Percentiles rank a stretch among this genome's conserved stretches.
Evolutionary conservation across 2,113 vertebrate genomes (phyloP).

Genomic region (Anseranas semipalmata): DNA sequence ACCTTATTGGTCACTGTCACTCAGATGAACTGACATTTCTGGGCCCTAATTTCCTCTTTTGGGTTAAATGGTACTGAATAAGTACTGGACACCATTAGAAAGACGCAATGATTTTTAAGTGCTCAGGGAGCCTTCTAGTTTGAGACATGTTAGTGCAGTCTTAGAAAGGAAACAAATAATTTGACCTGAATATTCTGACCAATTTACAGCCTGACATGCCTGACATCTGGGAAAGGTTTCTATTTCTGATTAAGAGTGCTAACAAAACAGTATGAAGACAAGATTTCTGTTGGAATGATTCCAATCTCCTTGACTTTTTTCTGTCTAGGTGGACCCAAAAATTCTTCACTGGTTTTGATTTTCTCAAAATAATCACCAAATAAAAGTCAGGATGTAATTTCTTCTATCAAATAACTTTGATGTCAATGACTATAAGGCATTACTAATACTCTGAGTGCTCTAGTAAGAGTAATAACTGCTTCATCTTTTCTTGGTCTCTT

Average conservation of each 20-base stretch:
- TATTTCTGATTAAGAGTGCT: background rate
- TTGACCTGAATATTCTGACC: background rate
- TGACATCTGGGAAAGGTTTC: background rate
- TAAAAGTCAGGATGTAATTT: background rate
- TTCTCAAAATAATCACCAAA: conserved; percentile 11
- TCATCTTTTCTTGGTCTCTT: background rate
- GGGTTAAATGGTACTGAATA: background rate
- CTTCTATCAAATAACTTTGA: background rate
- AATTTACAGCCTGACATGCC: background rate
- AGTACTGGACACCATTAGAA: background rate
- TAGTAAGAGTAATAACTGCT: background rate
- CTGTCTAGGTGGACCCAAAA: background rate
- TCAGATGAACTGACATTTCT: background rate
- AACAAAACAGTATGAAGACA: background rate
- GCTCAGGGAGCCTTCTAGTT: background rate
- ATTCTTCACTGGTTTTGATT: background rate
- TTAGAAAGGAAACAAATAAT: background rate
- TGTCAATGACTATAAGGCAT: background rate
- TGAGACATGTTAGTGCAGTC: background rate
- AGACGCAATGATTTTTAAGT: background rate
- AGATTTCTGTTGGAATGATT: background rate
- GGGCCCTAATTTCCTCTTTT: background rate
- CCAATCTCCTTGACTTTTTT: background rate
- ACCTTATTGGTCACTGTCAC: background rate
- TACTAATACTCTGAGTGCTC: background rate